These are phyloP conservation scores for Oryctolagus cuniculus DNA, from an alignment of 2,113 vertebrate genomes.

Conservation along the genomic window mOryCun1.1 NC_091447.1:38219501-38220000, in stretches of 20 bases:
- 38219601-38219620: accelerated
- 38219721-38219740: not conserved
- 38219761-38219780: not conserved
- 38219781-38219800: not conserved
- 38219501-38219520: not conserved
- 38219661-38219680: not conserved
- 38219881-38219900: not conserved
- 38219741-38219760: not conserved
- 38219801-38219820: not conserved
- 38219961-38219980: not conserved
- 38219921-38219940: not conserved
- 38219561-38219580: constrained; percentile 13
- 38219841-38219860: not conserved
- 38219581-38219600: not conserved
- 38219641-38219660: not conserved
- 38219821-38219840: constrained; percentile 12
- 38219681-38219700: not conserved
- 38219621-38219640: not conserved
- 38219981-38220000: not conserved
- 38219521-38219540: not conserved
- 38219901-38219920: constrained; percentile 2
- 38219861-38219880: not conserved
- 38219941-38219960: not conserved
- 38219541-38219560: not conserved
- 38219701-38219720: not conserved